Evolutionary conservation across 1,140 invertebrate genomes (phyloP).

Genomic region (Ruditapes philippinarum): DNA sequence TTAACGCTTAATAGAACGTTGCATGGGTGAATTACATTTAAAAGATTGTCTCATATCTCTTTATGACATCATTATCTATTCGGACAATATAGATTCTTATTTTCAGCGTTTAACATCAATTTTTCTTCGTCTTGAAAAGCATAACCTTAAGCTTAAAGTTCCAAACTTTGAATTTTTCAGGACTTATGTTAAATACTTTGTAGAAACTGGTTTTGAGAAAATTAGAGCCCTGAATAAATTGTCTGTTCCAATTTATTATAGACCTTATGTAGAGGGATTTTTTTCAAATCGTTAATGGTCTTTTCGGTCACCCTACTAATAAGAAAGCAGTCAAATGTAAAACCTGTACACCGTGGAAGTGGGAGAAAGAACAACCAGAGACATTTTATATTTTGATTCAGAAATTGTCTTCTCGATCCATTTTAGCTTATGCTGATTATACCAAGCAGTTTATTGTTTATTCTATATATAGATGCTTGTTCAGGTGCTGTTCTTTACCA

Average conservation of each 20-base stretch:
- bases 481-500: constrained; percentile 77
- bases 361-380: constrained; percentile 28
- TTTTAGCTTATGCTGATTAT: constrained; percentile 36
- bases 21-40: not conserved
- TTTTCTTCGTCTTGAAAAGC: not conserved
- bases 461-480: constrained; percentile 42
- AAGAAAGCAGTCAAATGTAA: not conserved
- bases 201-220: constrained; percentile 4
- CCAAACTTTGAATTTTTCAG: constrained; percentile 20
- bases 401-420: not conserved
- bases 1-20: constrained; percentile 26
- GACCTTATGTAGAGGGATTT: constrained; percentile 21
- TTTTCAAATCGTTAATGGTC: not conserved
- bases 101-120: not conserved
- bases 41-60: too few species aligned
- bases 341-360: not conserved
- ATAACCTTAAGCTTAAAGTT: not conserved
- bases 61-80: not conserved
- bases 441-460: constrained; percentile 32
- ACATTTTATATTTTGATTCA: not conserved
- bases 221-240: not conserved
- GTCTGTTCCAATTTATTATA: constrained; percentile 31
- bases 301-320: not conserved
- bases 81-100: not conserved
- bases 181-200: not conserved